Percentiles rank a stretch among this genome's conserved stretches.
Evolutionary conservation across 2,797 vertebrate genomes (phyloP).

Genomic region (Clarias fuscus): DNA sequence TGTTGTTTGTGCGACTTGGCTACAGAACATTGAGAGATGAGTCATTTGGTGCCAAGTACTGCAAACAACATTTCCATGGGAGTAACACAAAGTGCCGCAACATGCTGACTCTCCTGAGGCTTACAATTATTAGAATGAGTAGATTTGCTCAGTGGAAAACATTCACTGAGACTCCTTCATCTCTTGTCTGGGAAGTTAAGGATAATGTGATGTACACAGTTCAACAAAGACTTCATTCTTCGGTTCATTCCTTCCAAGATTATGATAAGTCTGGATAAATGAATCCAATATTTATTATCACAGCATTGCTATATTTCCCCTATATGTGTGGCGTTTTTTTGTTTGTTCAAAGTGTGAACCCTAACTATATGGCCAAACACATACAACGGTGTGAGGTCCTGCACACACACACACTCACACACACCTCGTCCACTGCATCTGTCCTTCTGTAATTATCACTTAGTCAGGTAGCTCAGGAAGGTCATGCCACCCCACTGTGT

Average conservation of each 20-base stretch:
- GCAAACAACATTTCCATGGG: not conserved
- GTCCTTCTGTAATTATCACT: slow-evolving; percentile 50
- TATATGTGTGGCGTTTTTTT: not conserved
- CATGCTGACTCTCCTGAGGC: not conserved
- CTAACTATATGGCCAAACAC: not conserved
- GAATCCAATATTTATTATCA: not conserved
- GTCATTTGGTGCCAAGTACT: not conserved
- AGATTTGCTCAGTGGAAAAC: not conserved
- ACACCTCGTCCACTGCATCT: slow-evolving; percentile 34
- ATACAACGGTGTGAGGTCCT: not conserved
- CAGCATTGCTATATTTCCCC: not conserved
- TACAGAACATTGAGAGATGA: not conserved
- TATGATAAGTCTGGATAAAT: not conserved
- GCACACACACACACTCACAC: slow-evolving; percentile 16
- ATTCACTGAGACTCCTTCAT: not conserved
- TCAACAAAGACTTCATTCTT: not conserved
- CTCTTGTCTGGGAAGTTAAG: not conserved
- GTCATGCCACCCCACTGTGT: slow-evolving; percentile 17
- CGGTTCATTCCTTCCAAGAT: not conserved
- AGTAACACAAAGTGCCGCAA: not conserved
- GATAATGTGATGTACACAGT: no score
- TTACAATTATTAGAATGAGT: not conserved
- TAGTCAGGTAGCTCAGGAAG: slow-evolving; percentile 25
- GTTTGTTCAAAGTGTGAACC: not conserved
- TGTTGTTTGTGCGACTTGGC: not conserved